phyloP scores from a whole-genome alignment of 2,113 vertebrate genomes.

The Rhynchomys soricoides region DNA sequence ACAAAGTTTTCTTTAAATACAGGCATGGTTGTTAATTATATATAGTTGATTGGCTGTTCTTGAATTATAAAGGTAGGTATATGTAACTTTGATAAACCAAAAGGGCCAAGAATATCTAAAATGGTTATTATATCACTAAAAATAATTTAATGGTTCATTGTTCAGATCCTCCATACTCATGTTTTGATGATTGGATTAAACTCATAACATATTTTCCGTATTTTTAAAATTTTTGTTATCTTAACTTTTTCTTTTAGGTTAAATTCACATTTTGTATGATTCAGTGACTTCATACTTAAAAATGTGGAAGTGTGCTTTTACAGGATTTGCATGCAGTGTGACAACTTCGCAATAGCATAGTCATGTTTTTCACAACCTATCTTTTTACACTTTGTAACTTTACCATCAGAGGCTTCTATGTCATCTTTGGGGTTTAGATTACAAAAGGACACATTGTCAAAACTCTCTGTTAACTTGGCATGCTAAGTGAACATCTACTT shows the following conservation, averaged over 20 bases:
- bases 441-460: neutral
- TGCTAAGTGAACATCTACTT: neutral
- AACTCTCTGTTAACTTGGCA: neutral
- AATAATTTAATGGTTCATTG: neutral
- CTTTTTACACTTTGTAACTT: neutral
- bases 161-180: neutral
- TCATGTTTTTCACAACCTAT: neutral
- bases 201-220: neutral
- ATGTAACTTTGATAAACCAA: neutral
- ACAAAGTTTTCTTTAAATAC: neutral
- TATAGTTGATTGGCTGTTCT: neutral
- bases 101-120: neutral
- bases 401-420: neutral
- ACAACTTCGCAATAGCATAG: neutral
- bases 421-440: neutral
- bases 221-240: neutral
- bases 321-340: neutral
- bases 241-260: neutral
- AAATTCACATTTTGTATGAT: neutral
- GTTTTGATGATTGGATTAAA: neutral
- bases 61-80: neutral
- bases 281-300: neutral
- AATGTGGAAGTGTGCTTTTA: neutral
- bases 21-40: neutral
- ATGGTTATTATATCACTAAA: neutral